Percentiles rank a stretch among this genome's conserved stretches.
Evolutionary conservation across 2,888 invertebrate species (phyloP).

Genomic region (Pollenia amentaria): DNA sequence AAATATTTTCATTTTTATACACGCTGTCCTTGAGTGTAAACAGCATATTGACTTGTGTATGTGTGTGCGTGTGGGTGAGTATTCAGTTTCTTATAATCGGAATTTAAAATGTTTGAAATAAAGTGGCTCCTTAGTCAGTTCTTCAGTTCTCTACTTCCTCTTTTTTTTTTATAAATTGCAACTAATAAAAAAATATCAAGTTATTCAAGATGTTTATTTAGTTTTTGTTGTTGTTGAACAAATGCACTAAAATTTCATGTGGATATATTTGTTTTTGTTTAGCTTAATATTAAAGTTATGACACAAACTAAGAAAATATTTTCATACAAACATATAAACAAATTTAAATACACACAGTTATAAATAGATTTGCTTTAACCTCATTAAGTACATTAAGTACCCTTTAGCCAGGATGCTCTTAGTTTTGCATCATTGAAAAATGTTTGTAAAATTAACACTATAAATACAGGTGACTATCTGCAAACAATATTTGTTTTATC

Average conservation of each 20-base stretch:
- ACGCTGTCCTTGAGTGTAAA: constrained; percentile 53
- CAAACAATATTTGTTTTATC: too few relatives aligned
- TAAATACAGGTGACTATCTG: neutral
- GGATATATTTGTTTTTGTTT: neutral
- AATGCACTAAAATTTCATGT: neutral
- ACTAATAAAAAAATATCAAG: neutral
- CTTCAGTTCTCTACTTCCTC: neutral
- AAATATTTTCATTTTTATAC: constrained; percentile 26
- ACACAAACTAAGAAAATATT: constrained; percentile 18
- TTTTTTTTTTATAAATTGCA: neutral
- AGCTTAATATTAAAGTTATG: constrained; percentile 29
- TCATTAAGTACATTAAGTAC: constrained; percentile 10
- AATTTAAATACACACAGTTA: neutral
- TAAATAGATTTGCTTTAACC: constrained; percentile 15
- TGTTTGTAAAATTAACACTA: constrained; percentile 25
- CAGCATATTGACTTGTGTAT: neutral
- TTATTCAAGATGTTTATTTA: neutral
- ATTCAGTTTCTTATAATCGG: constrained; percentile 39
- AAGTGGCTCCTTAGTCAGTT: constrained; percentile 27
- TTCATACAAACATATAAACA: neutral
- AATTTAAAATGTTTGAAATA: constrained; percentile 49
- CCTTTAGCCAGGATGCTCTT: constrained; percentile 2
- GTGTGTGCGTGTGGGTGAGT: neutral
- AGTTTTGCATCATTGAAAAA: neutral
- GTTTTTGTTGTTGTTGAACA: neutral